These are phyloP conservation scores for Eucidaris tribuloides DNA, from an alignment of 35 echinoderm and acorn worm species.

Conservation along the genomic window DNA sequence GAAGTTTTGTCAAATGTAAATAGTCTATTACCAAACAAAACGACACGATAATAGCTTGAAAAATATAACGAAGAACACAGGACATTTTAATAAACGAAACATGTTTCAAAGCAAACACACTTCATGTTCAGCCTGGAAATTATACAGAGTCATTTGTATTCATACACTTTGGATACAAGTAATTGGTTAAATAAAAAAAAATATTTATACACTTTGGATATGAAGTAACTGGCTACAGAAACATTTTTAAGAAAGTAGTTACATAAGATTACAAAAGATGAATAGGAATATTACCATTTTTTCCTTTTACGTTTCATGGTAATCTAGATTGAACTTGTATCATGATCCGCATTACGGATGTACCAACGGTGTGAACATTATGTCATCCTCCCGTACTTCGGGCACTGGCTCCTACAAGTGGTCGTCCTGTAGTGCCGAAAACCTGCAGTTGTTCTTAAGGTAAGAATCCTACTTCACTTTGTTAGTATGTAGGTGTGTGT, in stretches of 20 bases:
- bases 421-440: conserved; percentile 13
- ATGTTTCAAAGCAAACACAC: too few relatives aligned
- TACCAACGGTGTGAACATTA: conserved; percentile 1
- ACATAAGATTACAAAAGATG: neutral
- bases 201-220: neutral
- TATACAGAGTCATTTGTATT: too few relatives aligned
- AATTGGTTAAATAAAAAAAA: neutral
- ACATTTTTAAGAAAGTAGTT: neutral
- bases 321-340: neutral
- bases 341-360: conserved; percentile 27
- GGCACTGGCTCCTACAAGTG: conserved; percentile 11
- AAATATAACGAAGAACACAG: too few relatives aligned
- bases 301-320: too few relatives aligned
- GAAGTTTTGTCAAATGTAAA: neutral
- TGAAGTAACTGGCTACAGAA: too few relatives aligned
- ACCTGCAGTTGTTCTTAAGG: conserved; percentile 3
- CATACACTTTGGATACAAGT: too few relatives aligned
- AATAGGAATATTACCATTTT: neutral
- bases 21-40: neutral
- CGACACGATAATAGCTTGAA: too few relatives aligned
- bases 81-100: too few relatives aligned
- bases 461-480: too few relatives aligned
- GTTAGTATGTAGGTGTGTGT: too few relatives aligned
- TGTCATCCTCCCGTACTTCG: neutral
- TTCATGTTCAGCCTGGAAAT: neutral